Evolutionary conservation across 2,113 vertebrate species (phyloP), one percentile per base, ranked within the genome.

Genomic region (Corythaeola cristata): DNA sequence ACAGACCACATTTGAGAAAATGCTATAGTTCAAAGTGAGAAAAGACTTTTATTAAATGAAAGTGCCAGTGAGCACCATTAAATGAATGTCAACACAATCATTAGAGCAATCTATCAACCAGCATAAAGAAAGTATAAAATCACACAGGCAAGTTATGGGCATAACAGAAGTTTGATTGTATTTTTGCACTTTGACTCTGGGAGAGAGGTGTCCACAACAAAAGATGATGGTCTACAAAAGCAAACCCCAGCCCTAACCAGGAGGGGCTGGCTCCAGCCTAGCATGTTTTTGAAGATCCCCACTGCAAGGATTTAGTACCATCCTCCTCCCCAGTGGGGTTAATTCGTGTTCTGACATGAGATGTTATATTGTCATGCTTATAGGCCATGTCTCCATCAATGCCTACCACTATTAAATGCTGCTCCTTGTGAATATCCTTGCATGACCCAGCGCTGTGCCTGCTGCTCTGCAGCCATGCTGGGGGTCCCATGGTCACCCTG

Each of bases 1-100:
- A 95, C 83, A 87, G 83, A 86, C 92, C 95, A 95, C 76, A 85
- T 93, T 93, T 84, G 80, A 89, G 84, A 92, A 94, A 97, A 90
- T 2, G 4, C 7, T 73, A 63, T 53, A 82, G 96, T 95, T 96
- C 96, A 96, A 96, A 96, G 96, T 84, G 93, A 94, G 93, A 95
- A 96, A 96, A 85, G 1, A 37, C 66, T 87, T 92, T 68, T 89
- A 84, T 92, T 94, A 92, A 90, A 91, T 73, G 81, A 88, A 95
- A 91, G 62, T 93, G 32, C 19, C 62, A 82, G 58, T 76, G 69
- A 89, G 66, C 81, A 68, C 56, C 53, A 91, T 89, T 93, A 93
- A 79, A 92, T 78, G 35, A 6, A 2, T 73, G 52, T 94, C 94
- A 87, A 75, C 85, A 62, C 45, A 68, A 24, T 52, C 77, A 89